Percentiles rank a stretch among this genome's conserved stretches.
These are phyloP conservation scores for Philereme transversata DNA, from an alignment of 2,888 invertebrate genomes.

Conservation along the genomic window DNA sequence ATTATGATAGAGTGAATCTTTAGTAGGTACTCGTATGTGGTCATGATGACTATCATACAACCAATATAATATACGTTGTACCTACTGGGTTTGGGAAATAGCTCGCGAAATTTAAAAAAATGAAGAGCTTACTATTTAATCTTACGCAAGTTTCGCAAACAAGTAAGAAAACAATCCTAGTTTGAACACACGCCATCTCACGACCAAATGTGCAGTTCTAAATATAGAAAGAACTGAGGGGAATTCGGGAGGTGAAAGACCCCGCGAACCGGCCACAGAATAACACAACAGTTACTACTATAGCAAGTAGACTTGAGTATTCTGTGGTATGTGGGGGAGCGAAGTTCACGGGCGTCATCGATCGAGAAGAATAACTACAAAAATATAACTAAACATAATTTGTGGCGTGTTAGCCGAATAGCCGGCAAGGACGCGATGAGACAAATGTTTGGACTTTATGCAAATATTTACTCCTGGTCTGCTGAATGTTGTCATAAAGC, in stretches of 20 bases:
- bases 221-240: constrained; percentile 72
- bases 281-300: constrained; percentile 1
- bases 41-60: too few relatives aligned
- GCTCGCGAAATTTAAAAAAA: too few relatives aligned
- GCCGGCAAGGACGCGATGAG: too few relatives aligned
- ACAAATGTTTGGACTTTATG: too few relatives aligned
- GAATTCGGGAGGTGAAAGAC: constrained; percentile 79
- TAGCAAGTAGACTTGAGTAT: constrained; percentile 48
- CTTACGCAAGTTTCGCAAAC: constrained; percentile 3
- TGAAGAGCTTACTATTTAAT: neutral
- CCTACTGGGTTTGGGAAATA: too few relatives aligned
- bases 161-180: constrained; percentile 43
- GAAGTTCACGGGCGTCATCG: constrained; percentile 61
- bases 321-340: constrained; percentile 55
- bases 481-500: too few relatives aligned
- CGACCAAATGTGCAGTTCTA: constrained; percentile 74
- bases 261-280: constrained; percentile 68
- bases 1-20: too few relatives aligned
- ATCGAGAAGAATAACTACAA: constrained; percentile 3
- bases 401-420: too few relatives aligned
- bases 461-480: too few relatives aligned
- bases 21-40: too few relatives aligned
- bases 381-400: too few relatives aligned
- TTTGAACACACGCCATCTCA: constrained; percentile 49
- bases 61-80: too few relatives aligned